A percentile compares a stretch with the other conserved stretches of the same genome.
phyloP scores from a whole-genome alignment of 1,140 invertebrate species.

The Bicyclus anynana region DNA sequence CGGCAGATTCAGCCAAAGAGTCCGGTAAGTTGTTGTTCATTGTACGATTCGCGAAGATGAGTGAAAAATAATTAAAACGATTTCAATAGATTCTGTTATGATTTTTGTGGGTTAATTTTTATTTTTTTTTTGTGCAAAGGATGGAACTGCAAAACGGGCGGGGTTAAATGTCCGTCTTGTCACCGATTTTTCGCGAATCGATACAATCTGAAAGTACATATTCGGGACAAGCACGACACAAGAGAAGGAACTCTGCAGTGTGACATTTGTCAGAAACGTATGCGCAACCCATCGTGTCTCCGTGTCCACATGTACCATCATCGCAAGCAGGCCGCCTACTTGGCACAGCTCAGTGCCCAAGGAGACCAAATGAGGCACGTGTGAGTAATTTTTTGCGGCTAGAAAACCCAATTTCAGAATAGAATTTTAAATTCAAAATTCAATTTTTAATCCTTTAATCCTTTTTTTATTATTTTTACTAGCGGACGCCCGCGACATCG shows the following conservation, averaged over 20 bases:
- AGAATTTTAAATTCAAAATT: no score
- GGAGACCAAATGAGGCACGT: slow-evolving; percentile 52
- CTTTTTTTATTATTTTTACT: no score
- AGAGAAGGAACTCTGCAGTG: slow-evolving; percentile 76
- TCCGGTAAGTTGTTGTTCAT: slow-evolving; percentile 43
- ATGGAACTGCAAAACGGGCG: slow-evolving; percentile 72
- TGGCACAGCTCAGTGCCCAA: slow-evolving; percentile 56
- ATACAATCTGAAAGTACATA: slow-evolving; percentile 80
- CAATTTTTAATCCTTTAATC: not conserved
- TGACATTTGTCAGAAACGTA: slow-evolving; percentile 78
- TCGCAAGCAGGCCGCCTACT: slow-evolving; percentile 75
- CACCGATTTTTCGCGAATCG: slow-evolving; percentile 80
- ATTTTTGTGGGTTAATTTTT: not conserved
- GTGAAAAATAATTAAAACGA: not conserved
- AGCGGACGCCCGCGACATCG: no score
- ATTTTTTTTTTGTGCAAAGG: slow-evolving; percentile 31
- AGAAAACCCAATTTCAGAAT: not conserved
- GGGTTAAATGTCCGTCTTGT: slow-evolving; percentile 78
- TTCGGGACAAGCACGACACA: slow-evolving; percentile 79
- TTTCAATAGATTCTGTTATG: not conserved
- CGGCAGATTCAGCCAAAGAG: slow-evolving; percentile 63
- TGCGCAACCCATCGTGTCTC: slow-evolving; percentile 79
- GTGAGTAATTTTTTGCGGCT: slow-evolving; percentile 33
- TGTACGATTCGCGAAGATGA: slow-evolving; percentile 17
- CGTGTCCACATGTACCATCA: slow-evolving; percentile 80